A percentile compares a stretch with the other conserved stretches of the same genome.
phyloP scores from a whole-genome alignment of 2,888 invertebrate genomes.

The Brassicogethes aeneus region DNA sequence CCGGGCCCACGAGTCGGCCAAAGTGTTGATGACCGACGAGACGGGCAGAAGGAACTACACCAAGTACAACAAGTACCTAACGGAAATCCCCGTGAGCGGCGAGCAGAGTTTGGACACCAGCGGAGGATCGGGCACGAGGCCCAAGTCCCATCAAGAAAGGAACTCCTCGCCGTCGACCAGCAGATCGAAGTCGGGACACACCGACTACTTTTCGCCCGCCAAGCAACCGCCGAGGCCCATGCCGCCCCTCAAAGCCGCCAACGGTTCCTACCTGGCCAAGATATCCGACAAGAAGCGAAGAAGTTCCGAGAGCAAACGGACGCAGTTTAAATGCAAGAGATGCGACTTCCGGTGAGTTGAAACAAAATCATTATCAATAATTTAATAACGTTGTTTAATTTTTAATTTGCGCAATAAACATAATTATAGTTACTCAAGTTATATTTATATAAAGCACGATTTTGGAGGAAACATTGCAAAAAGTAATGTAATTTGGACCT shows the following conservation, averaged over 20 bases:
- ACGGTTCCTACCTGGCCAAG: slow-evolving; percentile 40
- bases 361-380: too few relatives aligned
- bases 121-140: slow-evolving; percentile 38
- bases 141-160: slow-evolving; percentile 26
- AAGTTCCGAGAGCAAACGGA: slow-evolving; percentile 55
- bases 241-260: slow-evolving; percentile 53
- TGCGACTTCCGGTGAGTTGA: slow-evolving; percentile 76
- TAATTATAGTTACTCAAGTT: too few relatives aligned
- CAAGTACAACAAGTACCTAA: slow-evolving; percentile 85
- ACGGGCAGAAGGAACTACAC: slow-evolving; percentile 85
- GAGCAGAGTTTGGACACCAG: slow-evolving; percentile 36
- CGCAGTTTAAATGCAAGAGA: slow-evolving; percentile 83
- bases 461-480: too few relatives aligned
- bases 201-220: neutral
- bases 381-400: too few relatives aligned
- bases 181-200: slow-evolving; percentile 24
- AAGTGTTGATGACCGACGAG: slow-evolving; percentile 85
- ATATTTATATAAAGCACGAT: too few relatives aligned
- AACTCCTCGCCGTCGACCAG: slow-evolving; percentile 25
- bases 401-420: too few relatives aligned
- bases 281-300: slow-evolving; percentile 39
- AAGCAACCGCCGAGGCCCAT: slow-evolving; percentile 35
- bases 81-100: slow-evolving; percentile 43
- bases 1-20: slow-evolving; percentile 69
- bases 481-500: too few relatives aligned